Evolutionary conservation across 2,888 invertebrate species (phyloP).

Genomic region (Petrophora chlorosata): DNA sequence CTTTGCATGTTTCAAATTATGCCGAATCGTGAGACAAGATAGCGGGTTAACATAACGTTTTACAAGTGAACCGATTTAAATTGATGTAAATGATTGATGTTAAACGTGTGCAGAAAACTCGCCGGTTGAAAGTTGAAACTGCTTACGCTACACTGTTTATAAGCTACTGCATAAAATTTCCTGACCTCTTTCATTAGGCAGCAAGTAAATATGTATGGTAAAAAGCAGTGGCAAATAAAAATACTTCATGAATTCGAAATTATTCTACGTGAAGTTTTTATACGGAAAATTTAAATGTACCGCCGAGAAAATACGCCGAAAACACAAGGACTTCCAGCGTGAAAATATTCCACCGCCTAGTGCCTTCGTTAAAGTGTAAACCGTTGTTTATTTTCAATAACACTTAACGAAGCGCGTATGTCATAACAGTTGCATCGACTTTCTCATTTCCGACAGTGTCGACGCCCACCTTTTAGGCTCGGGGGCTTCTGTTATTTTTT

Average conservation of each 20-base stretch:
- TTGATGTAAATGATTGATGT: too few relatives aligned
- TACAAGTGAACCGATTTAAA: too few relatives aligned
- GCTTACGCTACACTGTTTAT: too few relatives aligned
- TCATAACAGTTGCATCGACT: conserved; percentile 81
- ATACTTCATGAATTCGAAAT: too few relatives aligned
- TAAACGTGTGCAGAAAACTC: too few relatives aligned
- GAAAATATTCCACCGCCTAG: conserved; percentile 27
- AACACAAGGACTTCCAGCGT: conserved; percentile 30
- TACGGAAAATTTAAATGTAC: too few relatives aligned
- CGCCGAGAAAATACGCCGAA: neutral
- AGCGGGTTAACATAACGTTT: neutral
- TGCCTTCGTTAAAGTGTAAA: conserved; percentile 51
- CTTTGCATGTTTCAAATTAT: conserved; percentile 23
- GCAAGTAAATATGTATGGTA: too few relatives aligned
- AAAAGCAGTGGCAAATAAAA: too few relatives aligned
- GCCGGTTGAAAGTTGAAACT: too few relatives aligned
- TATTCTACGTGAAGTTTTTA: too few relatives aligned
- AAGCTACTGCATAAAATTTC: too few relatives aligned
- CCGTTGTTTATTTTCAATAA: conserved; percentile 72
- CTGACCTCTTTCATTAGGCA: too few relatives aligned
- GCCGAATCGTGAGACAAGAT: conserved; percentile 2
- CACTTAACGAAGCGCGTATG: conserved; percentile 75
- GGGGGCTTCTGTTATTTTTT: conserved; percentile 73
- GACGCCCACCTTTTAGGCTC: conserved; percentile 75
- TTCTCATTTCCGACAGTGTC: conserved; percentile 75